Evolutionary conservation across 2,113 vertebrate genomes (phyloP).

Genomic region (Sceloporus undulatus): DNA sequence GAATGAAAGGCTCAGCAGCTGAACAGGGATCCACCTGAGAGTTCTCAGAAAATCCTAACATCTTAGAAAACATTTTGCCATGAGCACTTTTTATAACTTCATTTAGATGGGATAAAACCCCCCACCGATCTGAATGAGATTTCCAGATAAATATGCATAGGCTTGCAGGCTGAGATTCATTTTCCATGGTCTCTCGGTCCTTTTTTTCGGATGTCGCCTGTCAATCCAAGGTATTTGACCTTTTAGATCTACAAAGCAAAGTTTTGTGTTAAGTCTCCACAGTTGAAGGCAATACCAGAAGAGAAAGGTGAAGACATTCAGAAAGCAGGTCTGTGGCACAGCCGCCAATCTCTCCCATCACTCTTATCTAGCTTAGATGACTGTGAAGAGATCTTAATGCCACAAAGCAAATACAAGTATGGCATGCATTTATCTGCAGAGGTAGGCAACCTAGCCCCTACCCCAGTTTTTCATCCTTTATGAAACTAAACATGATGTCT

Average conservation of each 20-base stretch:
- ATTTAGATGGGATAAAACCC: constrained; percentile 1
- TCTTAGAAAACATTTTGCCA: constrained; percentile 16
- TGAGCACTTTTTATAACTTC: background rate
- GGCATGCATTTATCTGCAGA: background rate
- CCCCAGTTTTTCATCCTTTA: no score
- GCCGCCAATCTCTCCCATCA: background rate
- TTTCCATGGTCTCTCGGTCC: background rate
- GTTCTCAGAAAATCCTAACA: constrained; percentile 21
- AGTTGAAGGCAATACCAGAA: background rate
- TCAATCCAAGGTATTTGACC: background rate
- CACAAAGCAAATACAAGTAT: constrained; percentile 6
- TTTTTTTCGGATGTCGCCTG: fast-evolving
- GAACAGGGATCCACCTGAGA: background rate
- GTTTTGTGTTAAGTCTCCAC: background rate
- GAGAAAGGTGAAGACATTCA: constrained; percentile 44
- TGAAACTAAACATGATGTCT: no score
- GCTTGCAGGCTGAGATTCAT: background rate
- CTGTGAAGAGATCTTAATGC: background rate
- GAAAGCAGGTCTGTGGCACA: constrained; percentile 31
- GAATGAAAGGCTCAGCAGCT: background rate
- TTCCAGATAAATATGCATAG: constrained; percentile 15
- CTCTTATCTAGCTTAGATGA: background rate
- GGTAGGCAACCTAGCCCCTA: no score
- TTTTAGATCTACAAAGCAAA: constrained; percentile 21
- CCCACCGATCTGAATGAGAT: background rate